phyloP scores from a whole-genome alignment of 2,797 vertebrate species.

The Heteromormyrus szaboi region DNA sequence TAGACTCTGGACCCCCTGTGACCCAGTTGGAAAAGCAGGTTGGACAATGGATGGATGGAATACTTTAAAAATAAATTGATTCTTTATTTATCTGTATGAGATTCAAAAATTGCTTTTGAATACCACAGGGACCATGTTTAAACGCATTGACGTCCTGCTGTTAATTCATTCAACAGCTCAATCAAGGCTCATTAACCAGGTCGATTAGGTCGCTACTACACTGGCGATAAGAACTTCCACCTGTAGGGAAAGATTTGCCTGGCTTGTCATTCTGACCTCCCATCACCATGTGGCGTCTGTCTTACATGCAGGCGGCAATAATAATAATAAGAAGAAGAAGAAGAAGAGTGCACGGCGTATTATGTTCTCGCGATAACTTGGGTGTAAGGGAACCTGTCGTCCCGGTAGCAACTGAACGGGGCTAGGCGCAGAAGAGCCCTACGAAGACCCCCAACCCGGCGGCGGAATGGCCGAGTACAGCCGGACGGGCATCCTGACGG shows the following conservation, averaged over 20 bases:
- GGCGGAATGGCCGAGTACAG: conserved; percentile 62
- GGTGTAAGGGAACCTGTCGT: background rate
- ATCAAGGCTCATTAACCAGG: background rate
- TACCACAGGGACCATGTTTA: background rate
- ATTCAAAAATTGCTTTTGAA: background rate
- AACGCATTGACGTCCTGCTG: background rate
- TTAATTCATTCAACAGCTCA: background rate
- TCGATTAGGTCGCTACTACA: background rate
- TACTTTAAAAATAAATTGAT: background rate
- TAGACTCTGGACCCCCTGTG: too few species aligned
- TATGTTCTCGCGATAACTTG: background rate
- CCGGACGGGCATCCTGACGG: conserved; percentile 54
- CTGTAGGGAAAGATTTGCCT: background rate
- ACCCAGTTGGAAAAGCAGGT: too few species aligned
- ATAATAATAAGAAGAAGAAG: too few species aligned
- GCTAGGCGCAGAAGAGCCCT: background rate
- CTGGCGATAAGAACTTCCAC: background rate
- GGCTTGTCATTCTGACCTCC: conserved; percentile 1
- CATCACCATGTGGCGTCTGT: background rate
- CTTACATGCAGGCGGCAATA: background rate
- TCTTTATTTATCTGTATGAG: background rate
- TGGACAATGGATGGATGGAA: too few species aligned
- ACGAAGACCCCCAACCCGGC: background rate
- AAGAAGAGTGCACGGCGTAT: background rate
- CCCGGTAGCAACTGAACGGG: background rate